These are phyloP conservation scores for Hydrozoanthus gracilis DNA, from an alignment of 92 coral and sea anemone species.

Conservation along the genomic window DNA sequence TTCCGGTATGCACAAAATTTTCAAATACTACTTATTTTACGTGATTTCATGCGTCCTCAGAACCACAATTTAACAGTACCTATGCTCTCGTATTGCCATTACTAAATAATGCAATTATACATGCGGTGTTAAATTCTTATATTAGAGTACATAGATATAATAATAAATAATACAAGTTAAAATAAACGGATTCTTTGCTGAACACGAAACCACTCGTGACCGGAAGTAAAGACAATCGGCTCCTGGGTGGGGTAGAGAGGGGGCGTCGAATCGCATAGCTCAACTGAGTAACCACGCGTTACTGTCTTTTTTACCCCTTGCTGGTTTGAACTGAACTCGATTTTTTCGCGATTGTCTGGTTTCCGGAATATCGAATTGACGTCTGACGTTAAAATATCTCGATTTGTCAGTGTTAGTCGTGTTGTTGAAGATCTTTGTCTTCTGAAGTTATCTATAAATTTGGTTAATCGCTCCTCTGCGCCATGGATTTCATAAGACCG, in stretches of 20 bases:
- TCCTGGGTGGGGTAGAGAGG: conserved; percentile 53
- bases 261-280: conserved; percentile 23
- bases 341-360: conserved; percentile 19
- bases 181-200: background rate
- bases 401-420: conserved; percentile 42
- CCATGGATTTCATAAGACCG: conserved; percentile 31
- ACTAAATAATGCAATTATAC: too few species aligned
- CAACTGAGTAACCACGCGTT: conserved; percentile 27
- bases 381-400: conserved; percentile 41
- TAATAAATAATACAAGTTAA: background rate
- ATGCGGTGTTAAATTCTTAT: background rate
- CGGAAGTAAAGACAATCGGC: conserved; percentile 37
- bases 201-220: conserved; percentile 32
- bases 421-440: conserved; percentile 37
- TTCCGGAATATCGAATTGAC: conserved; percentile 48
- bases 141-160: background rate
- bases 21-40: too few species aligned
- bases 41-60: too few species aligned
- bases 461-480: conserved; percentile 31
- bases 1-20: too few species aligned
- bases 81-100: too few species aligned
- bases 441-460: conserved; percentile 25
- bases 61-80: too few species aligned
- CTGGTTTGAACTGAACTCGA: conserved; percentile 8
- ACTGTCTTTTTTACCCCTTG: background rate